Conservation (phyloP, 2,888 invertebrate species). For the Andrena dorsata region DNA sequence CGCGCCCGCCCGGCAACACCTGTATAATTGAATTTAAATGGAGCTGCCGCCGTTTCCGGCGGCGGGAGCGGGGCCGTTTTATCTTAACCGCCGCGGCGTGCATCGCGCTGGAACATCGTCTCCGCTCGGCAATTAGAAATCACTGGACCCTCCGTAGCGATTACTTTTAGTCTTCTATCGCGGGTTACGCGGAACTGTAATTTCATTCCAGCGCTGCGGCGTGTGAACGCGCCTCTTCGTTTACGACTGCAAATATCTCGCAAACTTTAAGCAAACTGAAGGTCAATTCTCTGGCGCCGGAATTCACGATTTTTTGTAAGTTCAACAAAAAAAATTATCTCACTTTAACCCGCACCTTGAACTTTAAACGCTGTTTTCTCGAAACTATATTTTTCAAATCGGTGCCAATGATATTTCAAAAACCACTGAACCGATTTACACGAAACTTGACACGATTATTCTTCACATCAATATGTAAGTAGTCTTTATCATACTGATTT, state of each 20-base stretch:
- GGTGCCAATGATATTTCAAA: too few species aligned
- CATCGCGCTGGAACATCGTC: constrained; percentile 9
- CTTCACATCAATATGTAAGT: too few species aligned
- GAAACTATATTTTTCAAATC: too few species aligned
- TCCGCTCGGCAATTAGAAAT: constrained; percentile 43
- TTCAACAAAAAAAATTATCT: too few species aligned
- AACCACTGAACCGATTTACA: too few species aligned
- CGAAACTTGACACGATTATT: too few species aligned
- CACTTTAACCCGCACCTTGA: too few species aligned
- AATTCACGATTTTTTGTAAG: too few species aligned
- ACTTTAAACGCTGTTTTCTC: too few species aligned
- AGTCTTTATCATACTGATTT: too few species aligned
- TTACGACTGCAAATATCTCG: neutral
- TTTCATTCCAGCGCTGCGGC: constrained; percentile 16
- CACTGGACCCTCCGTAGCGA: constrained; percentile 35
- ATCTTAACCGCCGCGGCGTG: constrained; percentile 26
- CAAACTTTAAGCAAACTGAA: neutral
- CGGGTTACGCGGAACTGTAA: neutral
- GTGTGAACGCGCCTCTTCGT: neutral
- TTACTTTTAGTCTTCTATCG: constrained; percentile 2
- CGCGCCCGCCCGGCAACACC: constrained; percentile 53
- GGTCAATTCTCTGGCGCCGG: too few species aligned
- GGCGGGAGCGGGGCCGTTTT: constrained; percentile 14
- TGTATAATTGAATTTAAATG: constrained; percentile 68
- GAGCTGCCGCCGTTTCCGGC: constrained; percentile 24